phyloP scores from a whole-genome alignment of 53 echinoderm and acorn worm species.

The Apostichopus leukothele region DNA sequence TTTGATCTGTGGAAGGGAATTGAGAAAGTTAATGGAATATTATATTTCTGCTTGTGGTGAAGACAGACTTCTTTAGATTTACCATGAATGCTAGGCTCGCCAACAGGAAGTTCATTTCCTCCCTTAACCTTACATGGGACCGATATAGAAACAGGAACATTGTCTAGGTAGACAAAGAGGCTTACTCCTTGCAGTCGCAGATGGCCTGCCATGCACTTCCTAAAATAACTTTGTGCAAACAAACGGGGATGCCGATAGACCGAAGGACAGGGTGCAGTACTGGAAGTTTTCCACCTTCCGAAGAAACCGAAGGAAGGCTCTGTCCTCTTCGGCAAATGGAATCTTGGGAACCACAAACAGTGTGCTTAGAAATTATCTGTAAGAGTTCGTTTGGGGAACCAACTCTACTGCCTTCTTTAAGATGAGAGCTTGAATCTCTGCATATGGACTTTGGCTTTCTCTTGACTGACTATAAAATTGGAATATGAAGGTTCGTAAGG shows the following conservation, averaged over 20 bases:
- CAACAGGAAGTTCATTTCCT: not conserved
- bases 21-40: not conserved
- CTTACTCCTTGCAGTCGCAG: conserved; percentile 16
- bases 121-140: not conserved
- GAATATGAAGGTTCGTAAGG: not conserved
- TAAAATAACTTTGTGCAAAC: conserved; percentile 13
- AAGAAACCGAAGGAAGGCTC: not conserved
- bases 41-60: not conserved
- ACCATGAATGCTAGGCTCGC: not conserved
- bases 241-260: not conserved
- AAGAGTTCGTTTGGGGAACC: not conserved
- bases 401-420: conserved; percentile 17
- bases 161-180: conserved; percentile 25
- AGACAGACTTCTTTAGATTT: not conserved
- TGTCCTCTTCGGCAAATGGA: conserved; percentile 11
- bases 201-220: not conserved
- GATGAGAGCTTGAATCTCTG: conserved; percentile 22
- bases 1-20: conserved; percentile 20
- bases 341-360: not conserved
- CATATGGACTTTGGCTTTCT: too few relatives aligned
- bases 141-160: conserved; percentile 23
- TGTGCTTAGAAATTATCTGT: not conserved
- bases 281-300: conserved; percentile 21
- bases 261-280: conserved; percentile 29
- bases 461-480: too few relatives aligned